Evolutionary conservation across 2,888 invertebrate species (phyloP).

Genomic region (Caenorhabditis drosophilae): DNA sequence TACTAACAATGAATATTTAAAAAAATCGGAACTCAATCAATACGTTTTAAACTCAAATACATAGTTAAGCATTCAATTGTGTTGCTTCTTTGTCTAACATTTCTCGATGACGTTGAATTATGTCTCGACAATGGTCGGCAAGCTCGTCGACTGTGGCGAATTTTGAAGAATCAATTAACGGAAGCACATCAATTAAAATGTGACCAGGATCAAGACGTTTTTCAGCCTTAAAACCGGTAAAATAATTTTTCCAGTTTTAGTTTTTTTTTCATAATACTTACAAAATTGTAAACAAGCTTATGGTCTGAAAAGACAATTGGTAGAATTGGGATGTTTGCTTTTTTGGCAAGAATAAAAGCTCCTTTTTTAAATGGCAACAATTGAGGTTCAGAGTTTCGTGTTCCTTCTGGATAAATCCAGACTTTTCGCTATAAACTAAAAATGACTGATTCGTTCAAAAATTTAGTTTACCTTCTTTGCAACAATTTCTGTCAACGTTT

Average conservation of each 20-base stretch:
- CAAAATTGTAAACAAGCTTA: conserved; percentile 73
- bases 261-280: conserved; percentile 8
- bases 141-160: conserved; percentile 52
- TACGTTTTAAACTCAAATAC: too few species aligned
- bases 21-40: too few species aligned
- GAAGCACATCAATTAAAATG: conserved; percentile 46
- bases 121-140: conserved; percentile 40
- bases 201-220: conserved; percentile 42
- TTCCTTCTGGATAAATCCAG: conserved; percentile 94
- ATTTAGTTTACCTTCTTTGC: conserved; percentile 39
- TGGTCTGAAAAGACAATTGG: conserved; percentile 89
- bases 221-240: conserved; percentile 37
- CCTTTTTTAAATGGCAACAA: conserved; percentile 95
- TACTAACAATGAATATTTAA: too few species aligned
- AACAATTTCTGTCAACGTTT: conserved; percentile 42
- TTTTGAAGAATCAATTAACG: conserved; percentile 43
- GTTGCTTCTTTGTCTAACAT: conserved; percentile 27
- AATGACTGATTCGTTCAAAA: not conserved
- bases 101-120: conserved; percentile 42
- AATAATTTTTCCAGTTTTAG: not conserved
- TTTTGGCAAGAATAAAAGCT: conserved; percentile 86
- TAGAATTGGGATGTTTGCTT: conserved; percentile 77
- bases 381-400: conserved; percentile 80
- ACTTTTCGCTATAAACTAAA: conserved; percentile 75
- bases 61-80: too few species aligned